Percentiles rank a stretch among this genome's conserved stretches.
Evolutionary conservation across 1,140 invertebrate species (phyloP).

Genomic region (Cyrtorhinus lividipennis): DNA sequence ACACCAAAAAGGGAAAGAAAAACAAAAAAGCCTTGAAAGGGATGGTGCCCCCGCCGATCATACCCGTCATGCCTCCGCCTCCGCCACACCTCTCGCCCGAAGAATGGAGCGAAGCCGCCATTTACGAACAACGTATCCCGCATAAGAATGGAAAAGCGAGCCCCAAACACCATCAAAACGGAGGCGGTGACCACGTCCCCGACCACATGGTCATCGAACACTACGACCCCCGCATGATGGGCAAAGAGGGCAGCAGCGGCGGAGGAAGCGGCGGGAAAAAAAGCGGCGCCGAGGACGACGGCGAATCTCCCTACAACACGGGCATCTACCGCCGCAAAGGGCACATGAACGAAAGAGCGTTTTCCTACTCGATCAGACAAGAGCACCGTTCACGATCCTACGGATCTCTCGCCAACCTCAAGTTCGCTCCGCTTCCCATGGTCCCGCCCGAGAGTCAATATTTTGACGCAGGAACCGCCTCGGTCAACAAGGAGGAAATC

Average conservation of each 20-base stretch:
- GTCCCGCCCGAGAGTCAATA: slow-evolving; percentile 24
- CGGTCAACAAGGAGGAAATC: slow-evolving; percentile 40
- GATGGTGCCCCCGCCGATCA: neutral
- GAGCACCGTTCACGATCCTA: slow-evolving; percentile 81
- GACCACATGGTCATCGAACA: slow-evolving; percentile 29
- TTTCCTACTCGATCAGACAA: slow-evolving; percentile 84
- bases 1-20: slow-evolving; percentile 28
- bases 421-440: slow-evolving; percentile 49
- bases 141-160: slow-evolving; percentile 21
- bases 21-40: slow-evolving; percentile 29
- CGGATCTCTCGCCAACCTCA: slow-evolving; percentile 73
- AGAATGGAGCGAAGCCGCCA: slow-evolving; percentile 12
- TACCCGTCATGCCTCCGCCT: neutral
- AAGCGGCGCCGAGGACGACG: slow-evolving; percentile 23
- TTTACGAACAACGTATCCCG: slow-evolving; percentile 13
- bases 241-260: slow-evolving; percentile 3
- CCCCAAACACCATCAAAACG: neutral
- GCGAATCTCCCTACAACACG: slow-evolving; percentile 65
- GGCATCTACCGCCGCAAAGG: slow-evolving; percentile 80
- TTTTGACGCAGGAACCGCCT: slow-evolving; percentile 14
- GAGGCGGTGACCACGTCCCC: neutral
- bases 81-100: neutral
- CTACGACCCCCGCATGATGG: slow-evolving; percentile 33
- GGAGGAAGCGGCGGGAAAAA: slow-evolving; percentile 15
- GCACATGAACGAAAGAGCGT: slow-evolving; percentile 82